phyloP scores from a whole-genome alignment of 2,797 vertebrate species.

The Pogoniulus pusillus region DNA sequence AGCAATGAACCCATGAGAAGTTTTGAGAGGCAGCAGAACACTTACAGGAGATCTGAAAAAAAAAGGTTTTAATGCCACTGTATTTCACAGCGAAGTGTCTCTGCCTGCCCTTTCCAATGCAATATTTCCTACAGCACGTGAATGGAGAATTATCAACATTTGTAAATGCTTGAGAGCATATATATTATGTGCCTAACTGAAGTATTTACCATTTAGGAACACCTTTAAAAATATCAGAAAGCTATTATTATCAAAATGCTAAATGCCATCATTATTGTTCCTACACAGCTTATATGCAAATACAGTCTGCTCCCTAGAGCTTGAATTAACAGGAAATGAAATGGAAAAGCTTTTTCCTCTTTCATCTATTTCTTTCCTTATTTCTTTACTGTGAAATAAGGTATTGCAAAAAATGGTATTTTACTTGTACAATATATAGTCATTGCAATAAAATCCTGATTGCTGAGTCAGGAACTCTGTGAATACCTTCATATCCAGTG shows the following conservation, averaged over 20 bases:
- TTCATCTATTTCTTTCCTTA: neutral
- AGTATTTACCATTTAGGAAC: slow-evolving; percentile 24
- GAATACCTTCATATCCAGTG: neutral
- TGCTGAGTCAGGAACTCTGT: neutral
- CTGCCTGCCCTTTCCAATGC: neutral
- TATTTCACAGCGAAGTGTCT: neutral
- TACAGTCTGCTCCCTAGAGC: neutral
- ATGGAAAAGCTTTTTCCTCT: neutral
- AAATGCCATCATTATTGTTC: neutral
- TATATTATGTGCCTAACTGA: neutral
- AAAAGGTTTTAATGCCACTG: neutral
- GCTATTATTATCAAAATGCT: neutral
- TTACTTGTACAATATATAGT: neutral
- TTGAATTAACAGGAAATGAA: slow-evolving; percentile 7
- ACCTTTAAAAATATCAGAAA: slow-evolving; percentile 34
- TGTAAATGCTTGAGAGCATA: neutral
- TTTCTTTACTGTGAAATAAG: neutral
- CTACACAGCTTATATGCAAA: slow-evolving; percentile 9
- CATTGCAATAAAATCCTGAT: neutral
- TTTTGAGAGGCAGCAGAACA: neutral
- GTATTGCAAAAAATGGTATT: neutral
- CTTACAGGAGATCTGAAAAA: neutral
- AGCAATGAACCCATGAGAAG: neutral
- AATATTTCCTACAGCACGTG: neutral
- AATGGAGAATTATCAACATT: neutral